Percentiles rank a stretch among this genome's conserved stretches.
Conservation (phyloP, 1,140 invertebrate species). For the Acromyrmex charruanus region DNA sequence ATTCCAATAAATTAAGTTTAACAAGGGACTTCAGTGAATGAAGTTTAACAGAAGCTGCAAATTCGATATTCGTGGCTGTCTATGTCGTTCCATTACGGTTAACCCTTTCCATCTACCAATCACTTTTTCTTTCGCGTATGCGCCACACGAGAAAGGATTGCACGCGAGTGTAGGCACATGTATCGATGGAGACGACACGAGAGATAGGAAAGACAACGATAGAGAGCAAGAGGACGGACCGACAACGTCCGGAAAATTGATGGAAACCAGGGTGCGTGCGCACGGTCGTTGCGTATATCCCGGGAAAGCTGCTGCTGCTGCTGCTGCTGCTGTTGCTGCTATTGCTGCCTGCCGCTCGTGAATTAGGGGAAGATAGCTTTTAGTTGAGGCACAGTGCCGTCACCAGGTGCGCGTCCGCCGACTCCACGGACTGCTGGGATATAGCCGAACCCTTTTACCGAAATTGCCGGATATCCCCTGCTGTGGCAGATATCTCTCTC, state of each 20-base stretch:
- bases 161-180: neutral
- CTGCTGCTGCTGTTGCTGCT: neutral
- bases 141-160: neutral
- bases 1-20: neutral
- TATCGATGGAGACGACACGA: constrained; percentile 1
- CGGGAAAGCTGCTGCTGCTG: constrained; percentile 20
- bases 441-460: constrained; percentile 81
- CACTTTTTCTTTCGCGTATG: constrained; percentile 4
- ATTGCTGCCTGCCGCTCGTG: constrained; percentile 52
- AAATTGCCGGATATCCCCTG: constrained; percentile 78
- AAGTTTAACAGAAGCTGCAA: neutral
- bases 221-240: constrained; percentile 32
- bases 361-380: constrained; percentile 80
- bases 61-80: neutral
- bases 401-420: constrained; percentile 74
- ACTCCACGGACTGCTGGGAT: constrained; percentile 57
- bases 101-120: neutral
- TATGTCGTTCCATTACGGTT: neutral
- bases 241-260: constrained; percentile 68
- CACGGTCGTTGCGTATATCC: constrained; percentile 64
- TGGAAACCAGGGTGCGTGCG: constrained; percentile 56
- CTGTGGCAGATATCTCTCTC: constrained; percentile 26
- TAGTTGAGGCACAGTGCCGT: constrained; percentile 69
- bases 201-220: constrained; percentile 50
- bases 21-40: neutral